Conservation (phyloP, 2,888 invertebrate species). For the Lasioglossum vierecki region DNA sequence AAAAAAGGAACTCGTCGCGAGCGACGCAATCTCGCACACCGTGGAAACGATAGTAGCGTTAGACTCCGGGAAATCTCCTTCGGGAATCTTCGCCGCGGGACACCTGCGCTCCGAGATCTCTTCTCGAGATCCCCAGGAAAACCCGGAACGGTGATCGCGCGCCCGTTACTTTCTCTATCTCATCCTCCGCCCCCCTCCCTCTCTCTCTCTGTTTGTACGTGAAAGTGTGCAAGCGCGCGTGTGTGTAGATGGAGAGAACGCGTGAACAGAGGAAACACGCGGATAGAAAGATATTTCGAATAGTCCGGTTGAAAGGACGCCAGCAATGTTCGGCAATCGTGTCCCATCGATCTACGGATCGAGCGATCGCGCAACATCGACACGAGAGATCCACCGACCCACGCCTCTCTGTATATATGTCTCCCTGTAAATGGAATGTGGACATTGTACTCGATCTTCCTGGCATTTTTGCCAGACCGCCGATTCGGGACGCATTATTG, state of each 20-base stretch:
- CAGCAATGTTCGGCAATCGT: not conserved
- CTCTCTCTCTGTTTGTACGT: not conserved
- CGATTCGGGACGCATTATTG: constrained; percentile 57
- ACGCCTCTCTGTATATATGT: constrained; percentile 1
- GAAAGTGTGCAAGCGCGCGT: not conserved
- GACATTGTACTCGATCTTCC: constrained; percentile 65
- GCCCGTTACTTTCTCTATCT: not conserved
- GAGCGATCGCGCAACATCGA: not conserved
- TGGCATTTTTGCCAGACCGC: constrained; percentile 50
- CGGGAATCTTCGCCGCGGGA: constrained; percentile 74
- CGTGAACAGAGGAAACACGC: constrained; percentile 18
- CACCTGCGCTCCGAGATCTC: constrained; percentile 72
- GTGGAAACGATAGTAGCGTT: constrained; percentile 71
- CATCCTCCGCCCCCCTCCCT: not conserved
- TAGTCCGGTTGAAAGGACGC: constrained; percentile 25
- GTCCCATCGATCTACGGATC: constrained; percentile 45
- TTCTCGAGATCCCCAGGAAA: constrained; percentile 56
- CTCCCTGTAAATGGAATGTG: constrained; percentile 59
- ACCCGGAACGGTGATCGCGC: constrained; percentile 30
- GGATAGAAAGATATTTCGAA: constrained; percentile 26
- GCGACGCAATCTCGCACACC: constrained; percentile 71
- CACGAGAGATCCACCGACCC: constrained; percentile 12
- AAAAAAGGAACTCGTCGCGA: constrained; percentile 43
- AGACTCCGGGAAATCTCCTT: constrained; percentile 71
- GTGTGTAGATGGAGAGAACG: not conserved